phyloP scores from a whole-genome alignment of 1,140 invertebrate species.

The Aporrectodea caliginosa region DNA sequence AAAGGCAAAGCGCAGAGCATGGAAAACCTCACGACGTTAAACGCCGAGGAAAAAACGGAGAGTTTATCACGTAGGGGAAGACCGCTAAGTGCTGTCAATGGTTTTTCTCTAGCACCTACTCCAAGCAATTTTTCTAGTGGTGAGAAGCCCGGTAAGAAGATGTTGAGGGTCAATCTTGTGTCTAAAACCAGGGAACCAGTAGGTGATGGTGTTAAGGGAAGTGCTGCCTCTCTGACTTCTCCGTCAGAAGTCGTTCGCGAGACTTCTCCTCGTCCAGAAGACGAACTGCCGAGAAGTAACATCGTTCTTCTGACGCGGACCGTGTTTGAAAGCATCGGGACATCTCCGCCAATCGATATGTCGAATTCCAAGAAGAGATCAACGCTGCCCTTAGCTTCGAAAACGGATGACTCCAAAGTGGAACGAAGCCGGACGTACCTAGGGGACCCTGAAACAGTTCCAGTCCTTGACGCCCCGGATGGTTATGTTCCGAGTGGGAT shows the following conservation, averaged over 20 bases:
- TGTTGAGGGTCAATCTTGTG: too few species aligned
- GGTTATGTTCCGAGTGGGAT: too few species aligned
- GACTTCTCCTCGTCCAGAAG: neutral
- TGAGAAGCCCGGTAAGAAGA: too few species aligned
- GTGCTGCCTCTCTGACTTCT: neutral
- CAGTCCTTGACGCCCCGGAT: too few species aligned
- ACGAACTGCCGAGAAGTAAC: conserved; percentile 11
- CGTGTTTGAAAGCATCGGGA: conserved; percentile 18
- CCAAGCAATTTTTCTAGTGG: too few species aligned
- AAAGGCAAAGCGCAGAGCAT: conserved; percentile 23
- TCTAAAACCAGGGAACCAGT: neutral
- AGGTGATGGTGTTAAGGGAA: neutral
- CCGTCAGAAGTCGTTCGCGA: neutral
- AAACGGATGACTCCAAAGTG: neutral
- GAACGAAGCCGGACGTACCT: too few species aligned
- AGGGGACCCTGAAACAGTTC: too few species aligned
- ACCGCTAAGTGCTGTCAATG: neutral
- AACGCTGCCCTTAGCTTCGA: neutral
- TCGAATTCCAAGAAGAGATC: neutral
- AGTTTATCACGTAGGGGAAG: neutral
- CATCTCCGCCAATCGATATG: neutral
- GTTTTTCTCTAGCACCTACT: too few species aligned
- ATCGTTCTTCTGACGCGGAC: neutral
- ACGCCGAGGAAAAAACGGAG: conserved; percentile 12
- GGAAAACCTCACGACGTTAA: conserved; percentile 20